A percentile compares a stretch with the other conserved stretches of the same genome.
These are phyloP conservation scores for Caerostris extrusa DNA, from an alignment of 1,140 invertebrate species.

Conservation along the genomic window DNA sequence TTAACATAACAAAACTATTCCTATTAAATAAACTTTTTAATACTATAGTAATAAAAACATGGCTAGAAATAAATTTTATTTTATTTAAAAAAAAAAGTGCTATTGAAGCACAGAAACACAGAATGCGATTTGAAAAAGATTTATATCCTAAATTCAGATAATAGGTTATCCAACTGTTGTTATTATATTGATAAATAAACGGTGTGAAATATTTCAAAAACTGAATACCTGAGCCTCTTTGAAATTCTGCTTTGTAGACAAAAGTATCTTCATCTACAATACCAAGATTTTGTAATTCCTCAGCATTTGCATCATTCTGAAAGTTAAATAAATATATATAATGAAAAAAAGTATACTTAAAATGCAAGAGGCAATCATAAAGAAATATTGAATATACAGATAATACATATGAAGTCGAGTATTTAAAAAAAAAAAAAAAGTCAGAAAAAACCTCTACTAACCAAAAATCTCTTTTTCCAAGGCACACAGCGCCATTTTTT, in stretches of 20 bases:
- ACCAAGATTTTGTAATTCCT: slow-evolving; percentile 87
- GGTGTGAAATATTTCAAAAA: not conserved
- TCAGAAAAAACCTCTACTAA: slow-evolving; percentile 82
- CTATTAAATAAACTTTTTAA: too few relatives aligned
- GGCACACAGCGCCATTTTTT: slow-evolving; percentile 87
- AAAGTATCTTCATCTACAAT: slow-evolving; percentile 82
- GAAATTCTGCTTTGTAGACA: slow-evolving; percentile 83
- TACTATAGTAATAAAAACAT: too few relatives aligned
- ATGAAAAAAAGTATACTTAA: slow-evolving; percentile 81
- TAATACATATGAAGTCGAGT: not conserved
- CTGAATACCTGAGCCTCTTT: slow-evolving; percentile 85
- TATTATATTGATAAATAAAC: too few relatives aligned
- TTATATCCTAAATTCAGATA: too few relatives aligned
- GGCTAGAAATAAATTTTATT: too few relatives aligned
- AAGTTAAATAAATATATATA: slow-evolving; percentile 81
- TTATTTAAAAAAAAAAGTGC: too few relatives aligned
- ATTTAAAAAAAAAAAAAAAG: not conserved
- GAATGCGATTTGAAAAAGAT: too few relatives aligned
- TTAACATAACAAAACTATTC: too few relatives aligned
- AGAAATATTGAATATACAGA: not conserved
- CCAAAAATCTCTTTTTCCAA: slow-evolving; percentile 86
- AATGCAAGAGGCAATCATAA: not conserved
- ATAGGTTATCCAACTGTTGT: too few relatives aligned
- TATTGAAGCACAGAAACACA: too few relatives aligned
- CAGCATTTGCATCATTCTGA: slow-evolving; percentile 83